Conservation (phyloP, 2,797 vertebrate genomes). For the Champsocephalus esox region DNA sequence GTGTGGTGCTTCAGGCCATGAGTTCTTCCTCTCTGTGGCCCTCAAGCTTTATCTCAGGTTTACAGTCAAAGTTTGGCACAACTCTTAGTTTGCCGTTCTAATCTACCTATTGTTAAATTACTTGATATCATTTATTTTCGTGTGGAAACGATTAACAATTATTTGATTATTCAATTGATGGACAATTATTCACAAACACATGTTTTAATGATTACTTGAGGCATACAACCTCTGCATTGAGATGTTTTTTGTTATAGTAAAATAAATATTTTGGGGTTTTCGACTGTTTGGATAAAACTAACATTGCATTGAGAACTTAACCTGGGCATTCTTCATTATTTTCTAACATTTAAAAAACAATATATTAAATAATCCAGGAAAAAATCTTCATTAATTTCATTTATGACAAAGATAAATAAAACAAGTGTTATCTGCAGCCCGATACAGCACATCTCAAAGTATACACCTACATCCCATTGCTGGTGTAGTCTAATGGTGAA, state of each 20-base stretch:
- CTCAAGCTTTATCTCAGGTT: slow-evolving; percentile 12
- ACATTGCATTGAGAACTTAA: background rate
- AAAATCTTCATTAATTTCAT: background rate
- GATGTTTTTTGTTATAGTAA: background rate
- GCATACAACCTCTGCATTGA: background rate
- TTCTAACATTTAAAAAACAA: background rate
- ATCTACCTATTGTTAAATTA: background rate
- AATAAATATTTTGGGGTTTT: background rate
- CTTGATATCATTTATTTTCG: background rate
- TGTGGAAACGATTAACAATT: background rate
- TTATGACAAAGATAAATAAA: background rate
- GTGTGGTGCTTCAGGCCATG: slow-evolving; percentile 33
- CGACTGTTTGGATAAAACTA: background rate
- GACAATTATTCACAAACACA: background rate
- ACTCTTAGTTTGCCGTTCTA: background rate
- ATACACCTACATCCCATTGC: background rate
- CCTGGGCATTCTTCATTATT: background rate
- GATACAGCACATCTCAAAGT: background rate
- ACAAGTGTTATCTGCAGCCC: background rate
- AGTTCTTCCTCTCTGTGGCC: background rate
- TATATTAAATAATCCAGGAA: background rate
- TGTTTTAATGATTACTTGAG: background rate
- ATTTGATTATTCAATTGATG: too few relatives aligned
- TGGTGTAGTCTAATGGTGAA: background rate
- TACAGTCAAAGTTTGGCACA: background rate